Evolutionary conservation across 2,797 vertebrate species (phyloP).

Genomic region (Acrocephalus scirpaceus): DNA sequence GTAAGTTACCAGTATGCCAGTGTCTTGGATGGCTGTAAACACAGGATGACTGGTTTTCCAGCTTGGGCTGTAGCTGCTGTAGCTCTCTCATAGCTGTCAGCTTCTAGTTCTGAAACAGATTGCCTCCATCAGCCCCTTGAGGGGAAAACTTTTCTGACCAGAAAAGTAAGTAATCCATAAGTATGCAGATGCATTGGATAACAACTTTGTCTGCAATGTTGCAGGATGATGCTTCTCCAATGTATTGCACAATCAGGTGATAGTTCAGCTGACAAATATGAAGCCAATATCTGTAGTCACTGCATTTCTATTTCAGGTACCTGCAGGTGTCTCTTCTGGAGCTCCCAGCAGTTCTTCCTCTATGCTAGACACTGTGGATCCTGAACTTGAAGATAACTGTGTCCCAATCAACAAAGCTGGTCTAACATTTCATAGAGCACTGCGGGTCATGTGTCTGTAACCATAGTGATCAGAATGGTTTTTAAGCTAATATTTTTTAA

Average conservation of each 20-base stretch:
- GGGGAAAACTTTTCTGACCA: background rate
- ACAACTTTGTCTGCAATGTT: background rate
- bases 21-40: background rate
- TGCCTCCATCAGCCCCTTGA: background rate
- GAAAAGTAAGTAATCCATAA: background rate
- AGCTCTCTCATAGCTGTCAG: background rate
- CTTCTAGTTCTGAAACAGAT: background rate
- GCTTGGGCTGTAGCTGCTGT: background rate
- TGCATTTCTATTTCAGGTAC: slow-evolving; percentile 73
- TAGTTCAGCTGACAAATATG: background rate
- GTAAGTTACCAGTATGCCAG: slow-evolving; percentile 73
- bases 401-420: slow-evolving; percentile 1
- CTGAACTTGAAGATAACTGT: background rate
- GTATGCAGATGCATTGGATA: background rate
- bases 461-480: slow-evolving; percentile 7
- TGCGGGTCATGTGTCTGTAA: slow-evolving; percentile 54
- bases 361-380: slow-evolving; percentile 48
- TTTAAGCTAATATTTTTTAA: slow-evolving; percentile 48
- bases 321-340: slow-evolving; percentile 79
- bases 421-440: slow-evolving; percentile 19
- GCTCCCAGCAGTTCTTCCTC: slow-evolving; percentile 72
- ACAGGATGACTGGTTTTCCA: background rate
- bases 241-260: background rate
- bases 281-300: background rate
- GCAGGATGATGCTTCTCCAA: background rate